Percentiles rank a stretch among this genome's conserved stretches.
Conservation (phyloP, 2,113 vertebrate species). For the Oreochromis aureus region DNA sequence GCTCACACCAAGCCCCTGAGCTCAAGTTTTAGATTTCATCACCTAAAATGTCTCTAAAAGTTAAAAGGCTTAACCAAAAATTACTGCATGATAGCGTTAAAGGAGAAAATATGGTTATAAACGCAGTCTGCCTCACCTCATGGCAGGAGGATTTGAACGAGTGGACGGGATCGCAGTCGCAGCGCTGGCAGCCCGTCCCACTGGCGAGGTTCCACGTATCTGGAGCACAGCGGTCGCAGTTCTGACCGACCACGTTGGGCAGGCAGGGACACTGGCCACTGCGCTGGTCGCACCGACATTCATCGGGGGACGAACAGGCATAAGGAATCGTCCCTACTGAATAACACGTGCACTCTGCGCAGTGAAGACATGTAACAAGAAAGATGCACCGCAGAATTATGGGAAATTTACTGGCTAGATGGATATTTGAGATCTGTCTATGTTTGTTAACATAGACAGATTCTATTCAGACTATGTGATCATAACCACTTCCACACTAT, state of each 20-base stretch:
- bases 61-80: not conserved
- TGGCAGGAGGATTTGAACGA: conserved; percentile 80
- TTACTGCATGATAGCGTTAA: not conserved
- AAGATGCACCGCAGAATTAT: not conserved
- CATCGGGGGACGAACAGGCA: conserved; percentile 67
- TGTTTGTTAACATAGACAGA: not conserved
- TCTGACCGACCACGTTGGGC: conserved; percentile 83
- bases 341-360: conserved; percentile 83
- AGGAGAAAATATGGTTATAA: not conserved
- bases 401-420: not conserved
- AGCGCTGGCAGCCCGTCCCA: conserved; percentile 79
- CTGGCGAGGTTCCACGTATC: conserved; percentile 86
- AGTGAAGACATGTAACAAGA: not conserved
- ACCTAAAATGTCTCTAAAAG: not conserved
- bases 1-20: not conserved
- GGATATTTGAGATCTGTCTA: not conserved
- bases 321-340: conserved; percentile 71
- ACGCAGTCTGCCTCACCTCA: conserved; percentile 69
- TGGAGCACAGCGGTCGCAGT: conserved; percentile 83
- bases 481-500: not conserved
- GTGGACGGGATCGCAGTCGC: conserved; percentile 76
- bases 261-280: conserved; percentile 86
- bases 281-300: conserved; percentile 79
- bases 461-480: not conserved
- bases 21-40: not conserved